Percentiles rank a stretch among this genome's conserved stretches.
These are phyloP conservation scores for Cryptoleucopteryx plumbea DNA, from an alignment of 2,113 vertebrate species.

Conservation along the genomic window DNA sequence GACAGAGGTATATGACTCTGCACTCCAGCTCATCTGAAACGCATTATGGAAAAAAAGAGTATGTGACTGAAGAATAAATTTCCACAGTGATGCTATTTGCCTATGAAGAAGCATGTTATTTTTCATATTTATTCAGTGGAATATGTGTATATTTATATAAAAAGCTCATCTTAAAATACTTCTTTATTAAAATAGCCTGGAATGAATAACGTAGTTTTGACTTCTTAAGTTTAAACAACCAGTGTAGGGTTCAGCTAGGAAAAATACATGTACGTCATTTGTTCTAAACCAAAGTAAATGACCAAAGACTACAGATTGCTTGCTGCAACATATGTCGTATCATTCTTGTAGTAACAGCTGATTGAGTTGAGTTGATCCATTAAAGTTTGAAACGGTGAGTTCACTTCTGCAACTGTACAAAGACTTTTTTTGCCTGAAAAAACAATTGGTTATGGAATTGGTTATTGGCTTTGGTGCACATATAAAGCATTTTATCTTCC, in stretches of 20 bases:
- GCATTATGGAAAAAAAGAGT: background rate
- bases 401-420: background rate
- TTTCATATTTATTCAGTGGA: background rate
- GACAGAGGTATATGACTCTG: background rate
- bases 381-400: background rate
- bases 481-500: background rate
- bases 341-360: background rate
- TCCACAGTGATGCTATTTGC: background rate
- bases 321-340: background rate
- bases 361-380: background rate
- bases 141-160: background rate
- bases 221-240: background rate
- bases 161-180: background rate
- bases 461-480: background rate
- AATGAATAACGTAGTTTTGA: background rate
- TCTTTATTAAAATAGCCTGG: background rate
- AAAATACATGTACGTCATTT: background rate
- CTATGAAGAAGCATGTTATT: background rate
- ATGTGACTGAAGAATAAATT: background rate
- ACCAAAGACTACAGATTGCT: background rate
- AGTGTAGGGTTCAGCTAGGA: background rate
- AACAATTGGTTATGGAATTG: background rate
- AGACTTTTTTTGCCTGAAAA: background rate
- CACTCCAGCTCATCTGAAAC: background rate
- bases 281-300: background rate